Conservation (phyloP, 2,888 invertebrate species). For the Parapristionchus giblindavisi region DNA sequence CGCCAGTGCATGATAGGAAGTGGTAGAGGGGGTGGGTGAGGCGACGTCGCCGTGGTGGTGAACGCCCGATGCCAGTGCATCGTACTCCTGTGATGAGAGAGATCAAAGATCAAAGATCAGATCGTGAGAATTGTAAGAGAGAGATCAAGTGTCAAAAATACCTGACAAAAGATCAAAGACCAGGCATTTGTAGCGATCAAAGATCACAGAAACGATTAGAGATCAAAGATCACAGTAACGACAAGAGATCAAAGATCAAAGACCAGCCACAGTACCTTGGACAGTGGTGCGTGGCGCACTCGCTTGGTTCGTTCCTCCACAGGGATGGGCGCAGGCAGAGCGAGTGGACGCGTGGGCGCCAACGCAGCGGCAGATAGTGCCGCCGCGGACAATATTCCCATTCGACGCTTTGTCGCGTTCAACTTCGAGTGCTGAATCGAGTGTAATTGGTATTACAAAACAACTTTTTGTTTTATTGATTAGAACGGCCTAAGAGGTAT, state of each 20-base stretch:
- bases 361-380: too few species aligned
- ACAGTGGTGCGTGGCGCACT: slow-evolving; percentile 17
- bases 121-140: background rate
- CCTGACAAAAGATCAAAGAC: too few species aligned
- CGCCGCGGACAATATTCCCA: too few species aligned
- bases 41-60: too few species aligned
- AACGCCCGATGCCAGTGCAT: background rate
- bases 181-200: too few species aligned
- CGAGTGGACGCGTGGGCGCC: background rate
- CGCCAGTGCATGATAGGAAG: background rate
- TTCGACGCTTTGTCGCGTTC: too few species aligned
- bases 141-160: too few species aligned
- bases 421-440: too few species aligned
- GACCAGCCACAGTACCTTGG: slow-evolving; percentile 6
- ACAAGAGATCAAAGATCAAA: background rate
- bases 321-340: background rate
- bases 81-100: slow-evolving; percentile 15
- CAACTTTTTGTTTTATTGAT: too few species aligned
- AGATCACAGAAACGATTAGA: background rate
- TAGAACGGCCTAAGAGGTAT: too few species aligned
- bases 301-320: slow-evolving; percentile 22
- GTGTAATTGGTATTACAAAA: too few species aligned
- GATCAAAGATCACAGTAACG: background rate
- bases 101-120: background rate
- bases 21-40: background rate